phyloP scores from a whole-genome alignment of 1,140 invertebrate species.

The Apis florea region DNA sequence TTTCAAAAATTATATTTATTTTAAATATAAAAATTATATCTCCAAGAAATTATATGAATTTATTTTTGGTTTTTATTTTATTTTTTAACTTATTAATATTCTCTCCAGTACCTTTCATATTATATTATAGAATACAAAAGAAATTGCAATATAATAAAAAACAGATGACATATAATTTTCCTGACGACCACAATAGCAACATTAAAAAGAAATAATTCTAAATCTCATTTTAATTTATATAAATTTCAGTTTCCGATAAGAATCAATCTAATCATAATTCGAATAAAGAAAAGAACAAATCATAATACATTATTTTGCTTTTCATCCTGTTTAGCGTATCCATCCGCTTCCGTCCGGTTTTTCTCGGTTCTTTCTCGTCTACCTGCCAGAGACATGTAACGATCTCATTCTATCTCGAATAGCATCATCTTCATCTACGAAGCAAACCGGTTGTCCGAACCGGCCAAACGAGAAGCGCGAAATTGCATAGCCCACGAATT shows the following conservation, averaged over 20 bases:
- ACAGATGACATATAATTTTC: too few relatives aligned
- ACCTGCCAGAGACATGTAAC: too few relatives aligned
- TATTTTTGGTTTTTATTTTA: too few relatives aligned
- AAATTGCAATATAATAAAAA: too few relatives aligned
- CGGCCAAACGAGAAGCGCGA: neutral
- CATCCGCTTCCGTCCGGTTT: neutral
- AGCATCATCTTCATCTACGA: constrained; percentile 25
- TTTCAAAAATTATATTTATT: neutral
- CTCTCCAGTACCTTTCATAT: too few relatives aligned
- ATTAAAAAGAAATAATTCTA: too few relatives aligned
- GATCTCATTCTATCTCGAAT: neutral
- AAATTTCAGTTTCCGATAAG: neutral
- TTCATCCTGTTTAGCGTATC: neutral
- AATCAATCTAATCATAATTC: neutral
- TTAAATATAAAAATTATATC: too few relatives aligned
- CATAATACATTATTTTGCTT: neutral
- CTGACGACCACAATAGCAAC: too few relatives aligned
- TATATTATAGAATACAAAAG: too few relatives aligned
- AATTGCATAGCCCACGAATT: constrained; percentile 14
- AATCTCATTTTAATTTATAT: too few relatives aligned
- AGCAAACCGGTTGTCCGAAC: neutral
- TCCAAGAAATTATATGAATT: too few relatives aligned
- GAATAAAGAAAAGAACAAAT: neutral
- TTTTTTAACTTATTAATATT: too few relatives aligned
- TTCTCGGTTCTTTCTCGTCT: neutral